These are phyloP conservation scores for Avahi laniger DNA, from an alignment of 2,797 vertebrate genomes.

Conservation along the genomic window DNA sequence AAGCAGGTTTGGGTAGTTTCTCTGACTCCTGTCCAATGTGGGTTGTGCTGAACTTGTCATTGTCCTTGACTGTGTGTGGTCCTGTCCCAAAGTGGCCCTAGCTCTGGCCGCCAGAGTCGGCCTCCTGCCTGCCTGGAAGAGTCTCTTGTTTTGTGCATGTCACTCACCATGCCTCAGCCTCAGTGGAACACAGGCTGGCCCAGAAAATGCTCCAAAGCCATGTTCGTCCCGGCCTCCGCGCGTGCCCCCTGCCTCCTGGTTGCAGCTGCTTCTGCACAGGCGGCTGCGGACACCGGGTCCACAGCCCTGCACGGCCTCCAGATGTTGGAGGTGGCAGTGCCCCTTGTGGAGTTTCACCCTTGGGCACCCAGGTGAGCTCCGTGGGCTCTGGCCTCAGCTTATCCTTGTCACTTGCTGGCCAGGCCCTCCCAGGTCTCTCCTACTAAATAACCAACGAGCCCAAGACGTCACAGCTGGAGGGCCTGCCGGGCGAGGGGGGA, in stretches of 20 bases:
- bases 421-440: background rate
- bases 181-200: background rate
- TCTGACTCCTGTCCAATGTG: background rate
- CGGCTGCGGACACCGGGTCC: background rate
- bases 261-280: background rate
- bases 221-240: background rate
- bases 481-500: background rate
- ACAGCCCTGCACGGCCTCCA: background rate
- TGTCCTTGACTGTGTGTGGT: rapidly evolving
- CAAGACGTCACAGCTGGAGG: background rate
- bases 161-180: background rate
- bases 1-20: background rate
- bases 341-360: background rate
- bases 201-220: background rate
- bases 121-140: background rate
- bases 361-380: background rate
- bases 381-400: background rate
- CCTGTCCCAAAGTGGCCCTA: background rate
- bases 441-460: background rate
- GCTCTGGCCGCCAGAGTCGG: background rate
- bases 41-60: background rate
- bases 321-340: too few species aligned
- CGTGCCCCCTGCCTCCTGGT: background rate
- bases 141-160: background rate
- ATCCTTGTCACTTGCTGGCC: background rate